These are phyloP conservation scores for Epinotia ramella DNA, from an alignment of 2,888 invertebrate genomes.

Conservation along the genomic window DNA sequence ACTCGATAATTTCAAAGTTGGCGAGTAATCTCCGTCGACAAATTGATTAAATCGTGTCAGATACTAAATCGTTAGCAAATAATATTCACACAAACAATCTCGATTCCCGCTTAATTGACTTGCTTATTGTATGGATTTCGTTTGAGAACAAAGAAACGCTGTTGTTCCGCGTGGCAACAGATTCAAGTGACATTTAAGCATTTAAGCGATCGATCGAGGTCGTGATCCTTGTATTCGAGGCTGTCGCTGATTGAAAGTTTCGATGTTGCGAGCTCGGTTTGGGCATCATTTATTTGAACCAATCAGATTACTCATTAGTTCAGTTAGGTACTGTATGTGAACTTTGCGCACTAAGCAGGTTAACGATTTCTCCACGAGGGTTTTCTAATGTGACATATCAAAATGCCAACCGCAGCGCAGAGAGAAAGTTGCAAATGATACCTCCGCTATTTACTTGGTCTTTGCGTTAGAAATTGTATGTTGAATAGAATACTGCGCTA, in stretches of 20 bases:
- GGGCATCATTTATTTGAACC: slow-evolving; percentile 40
- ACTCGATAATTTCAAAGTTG: neutral
- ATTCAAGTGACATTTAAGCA: slow-evolving; percentile 81
- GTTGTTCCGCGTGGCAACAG: slow-evolving; percentile 77
- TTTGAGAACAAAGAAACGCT: slow-evolving; percentile 71
- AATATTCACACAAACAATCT: slow-evolving; percentile 57
- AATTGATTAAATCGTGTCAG: slow-evolving; percentile 12
- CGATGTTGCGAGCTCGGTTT: slow-evolving; percentile 33
- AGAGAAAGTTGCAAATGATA: slow-evolving; percentile 29
- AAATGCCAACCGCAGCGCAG: slow-evolving; percentile 32
- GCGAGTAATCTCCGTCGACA: neutral
- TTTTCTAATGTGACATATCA: slow-evolving; percentile 34
- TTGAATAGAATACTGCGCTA: neutral
- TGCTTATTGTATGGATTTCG: slow-evolving; percentile 70
- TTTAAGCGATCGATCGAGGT: slow-evolving; percentile 80
- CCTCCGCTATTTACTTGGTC: slow-evolving; percentile 9
- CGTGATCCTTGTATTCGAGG: slow-evolving; percentile 65
- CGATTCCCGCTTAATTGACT: slow-evolving; percentile 63
- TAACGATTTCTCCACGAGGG: slow-evolving; percentile 26
- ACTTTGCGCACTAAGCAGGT: slow-evolving; percentile 23
- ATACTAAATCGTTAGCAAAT: slow-evolving; percentile 3
- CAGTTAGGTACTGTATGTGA: slow-evolving; percentile 7
- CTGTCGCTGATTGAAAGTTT: slow-evolving; percentile 51
- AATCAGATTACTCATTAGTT: slow-evolving; percentile 19
- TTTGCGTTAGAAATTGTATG: slow-evolving; percentile 9